Evolutionary conservation across 2,113 vertebrate species (phyloP), one percentile per base, ranked within the genome.

Genomic region (Hippocampus mohnikei): DNA sequence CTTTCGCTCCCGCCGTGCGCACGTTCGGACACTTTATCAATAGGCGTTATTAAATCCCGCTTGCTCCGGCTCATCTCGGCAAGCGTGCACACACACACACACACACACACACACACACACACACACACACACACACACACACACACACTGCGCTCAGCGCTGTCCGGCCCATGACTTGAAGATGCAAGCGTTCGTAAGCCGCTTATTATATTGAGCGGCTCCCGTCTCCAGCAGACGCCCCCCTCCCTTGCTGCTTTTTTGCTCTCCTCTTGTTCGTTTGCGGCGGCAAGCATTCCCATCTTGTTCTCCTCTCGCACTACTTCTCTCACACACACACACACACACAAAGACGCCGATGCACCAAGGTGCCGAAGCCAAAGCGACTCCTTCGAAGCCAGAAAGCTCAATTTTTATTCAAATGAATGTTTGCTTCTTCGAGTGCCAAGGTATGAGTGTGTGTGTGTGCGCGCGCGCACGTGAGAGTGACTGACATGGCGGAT

Each of bases 171-270:
- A 76, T 72, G 84, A 89, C 93, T 93, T 95, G 92, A 94, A 95
- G 94, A 95, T 37, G 96, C 95, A 94, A 94, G 92, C 92, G 94
- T 92, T 95, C 94, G 93, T 98, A 97, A 98, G 95, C 97, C 93
- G 95, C 96, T 98, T 98, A 97, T 98, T 98, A 96, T 98, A 98
- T 97, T 94, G 95, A 97, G 96, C 93, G 93, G 92, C 92, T 94
- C 94, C 5, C 94, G 87, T 89, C 85, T 85, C 82, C 83, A 84
- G 73, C 87, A 8, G 61, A 69, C 81, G 46, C 10, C 33, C 33
- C 78, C 16, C 60, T 25, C 50, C 44, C 75, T 78, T 79, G 73
- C 81, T 72, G 64, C 12, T 27, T 73, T 73, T 84, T 76, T 79
- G 76, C 72, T 27, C 84, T 88, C 87, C 81, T 87, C 82, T 87